Conservation (phyloP, 2,113 vertebrate genomes). For the Lota lota region DNA sequence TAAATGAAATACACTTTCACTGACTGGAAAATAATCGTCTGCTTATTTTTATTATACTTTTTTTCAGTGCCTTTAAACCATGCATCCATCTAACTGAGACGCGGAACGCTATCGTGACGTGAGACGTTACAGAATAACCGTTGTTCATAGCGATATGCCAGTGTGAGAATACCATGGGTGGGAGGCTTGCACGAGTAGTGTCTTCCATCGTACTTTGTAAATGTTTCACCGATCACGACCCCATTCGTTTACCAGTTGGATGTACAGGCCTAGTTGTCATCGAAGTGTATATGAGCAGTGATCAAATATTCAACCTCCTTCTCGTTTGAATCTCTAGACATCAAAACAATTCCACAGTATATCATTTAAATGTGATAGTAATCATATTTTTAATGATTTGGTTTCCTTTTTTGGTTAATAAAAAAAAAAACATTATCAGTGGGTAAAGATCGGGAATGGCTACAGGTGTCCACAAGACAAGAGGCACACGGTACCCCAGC, state of each 20-base stretch:
- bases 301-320: conserved; percentile 32
- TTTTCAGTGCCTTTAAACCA: conserved; percentile 68
- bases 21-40: conserved; percentile 87
- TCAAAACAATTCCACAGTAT: background rate
- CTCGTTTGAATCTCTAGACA: conserved; percentile 19
- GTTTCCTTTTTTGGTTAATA: conserved; percentile 15
- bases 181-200: no score
- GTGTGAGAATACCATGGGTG: no score
- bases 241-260: no score
- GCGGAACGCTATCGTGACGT: no score
- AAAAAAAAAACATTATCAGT: conserved; percentile 22
- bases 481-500: conserved; percentile 41
- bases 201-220: no score
- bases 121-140: no score
- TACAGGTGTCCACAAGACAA: conserved; percentile 45
- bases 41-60: conserved; percentile 77
- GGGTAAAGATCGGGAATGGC: conserved; percentile 17
- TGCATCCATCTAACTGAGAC: conserved; percentile 90
- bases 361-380: conserved; percentile 14
- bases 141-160: no score
- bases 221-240: no score
- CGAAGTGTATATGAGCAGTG: conserved; percentile 12
- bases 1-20: conserved; percentile 91
- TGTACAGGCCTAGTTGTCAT: no score
- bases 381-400: conserved; percentile 19